Base-by-base conservation (phyloP, 1,140 invertebrate genomes). In the Colletes latitarsis region DNA sequence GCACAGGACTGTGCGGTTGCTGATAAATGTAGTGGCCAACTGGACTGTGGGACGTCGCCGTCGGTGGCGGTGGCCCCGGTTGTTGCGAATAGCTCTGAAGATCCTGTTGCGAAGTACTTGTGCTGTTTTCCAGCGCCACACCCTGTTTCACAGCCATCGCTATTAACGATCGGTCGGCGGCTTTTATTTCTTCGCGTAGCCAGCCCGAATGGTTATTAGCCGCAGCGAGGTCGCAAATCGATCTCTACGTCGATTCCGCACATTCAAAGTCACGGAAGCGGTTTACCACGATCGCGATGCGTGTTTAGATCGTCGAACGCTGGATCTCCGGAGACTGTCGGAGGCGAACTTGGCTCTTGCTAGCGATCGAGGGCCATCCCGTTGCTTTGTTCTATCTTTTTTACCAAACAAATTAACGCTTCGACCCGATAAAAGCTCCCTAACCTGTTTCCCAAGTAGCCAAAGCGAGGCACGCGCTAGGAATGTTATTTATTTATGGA, bases 81-180 rank as follows among this genome's bases (percentile, higher is more conserved):
- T 90, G 91, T 85, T 93, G 92, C 67, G 90, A 85, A 79, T 94
- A 94, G 75, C 82, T 91, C 74, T 92, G 90, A 82, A 93, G 89
- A 88, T 93, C 91, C 84, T 93, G 91, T 89, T 93, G 91, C 76
- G 93, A 93, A 89, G 90, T 91, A 89, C 90, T 93, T 88, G 92
- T 92, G 90, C 92, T 94, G 89, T 95, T 95, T 87, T 96, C 96
- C 90, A 96, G 81, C 82, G 94, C 92, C 83, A 95, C 92, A 82
- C 94, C 94, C 95, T 95, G 92, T 88, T 93, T 91, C 81, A 90
- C 88, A 89, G 81, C 86, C 82, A 88, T 72, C 82, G 73, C 77
- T 82, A 90, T 84, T 87, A 89, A 83, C 71, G 68, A 87, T 87
- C 83, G 85, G 74, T 80, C 84, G 70, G 41, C 67, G 43, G 2